A percentile compares a stretch with the other conserved stretches of the same genome.
phyloP scores from a whole-genome alignment of 2,888 invertebrate species.

The Hofmannophila pseudospretella region DNA sequence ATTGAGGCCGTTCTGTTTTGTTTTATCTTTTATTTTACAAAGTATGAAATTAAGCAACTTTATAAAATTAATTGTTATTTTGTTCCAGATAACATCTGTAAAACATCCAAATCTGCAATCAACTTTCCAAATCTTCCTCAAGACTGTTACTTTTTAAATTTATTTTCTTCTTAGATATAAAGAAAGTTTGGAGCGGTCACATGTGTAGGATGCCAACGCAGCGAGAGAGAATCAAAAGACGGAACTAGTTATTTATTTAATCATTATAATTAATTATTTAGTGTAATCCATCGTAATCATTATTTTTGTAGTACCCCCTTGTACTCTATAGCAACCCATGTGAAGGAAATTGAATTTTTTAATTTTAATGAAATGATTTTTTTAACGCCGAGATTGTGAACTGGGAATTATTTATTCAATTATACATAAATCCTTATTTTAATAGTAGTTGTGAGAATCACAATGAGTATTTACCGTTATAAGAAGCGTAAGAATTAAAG shows the following conservation, averaged over 20 bases:
- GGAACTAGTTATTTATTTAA: slow-evolving; percentile 70
- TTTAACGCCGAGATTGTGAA: slow-evolving; percentile 16
- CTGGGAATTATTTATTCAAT: slow-evolving; percentile 19
- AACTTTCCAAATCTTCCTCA: slow-evolving; percentile 72
- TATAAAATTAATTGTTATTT: no score
- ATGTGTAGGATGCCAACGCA: slow-evolving; percentile 58
- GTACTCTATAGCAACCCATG: slow-evolving; percentile 11
- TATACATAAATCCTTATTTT: no score
- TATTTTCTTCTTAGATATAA: slow-evolving; percentile 44
- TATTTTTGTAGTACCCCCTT: slow-evolving; percentile 34
- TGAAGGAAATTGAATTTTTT: slow-evolving; percentile 4
- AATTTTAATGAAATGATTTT: slow-evolving; percentile 18
- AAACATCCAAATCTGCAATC: slow-evolving; percentile 48
- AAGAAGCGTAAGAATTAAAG: slow-evolving; percentile 11
- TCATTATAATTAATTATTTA: slow-evolving; percentile 45
- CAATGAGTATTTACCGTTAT: slow-evolving; percentile 21
- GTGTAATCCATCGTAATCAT: slow-evolving; percentile 38
- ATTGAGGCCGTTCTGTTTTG: no score
- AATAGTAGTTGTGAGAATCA: slow-evolving; percentile 11
- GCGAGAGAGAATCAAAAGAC: slow-evolving; percentile 75
- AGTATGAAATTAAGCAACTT: no score
- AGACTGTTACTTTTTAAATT: slow-evolving; percentile 65
- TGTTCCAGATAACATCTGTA: slow-evolving; percentile 68
- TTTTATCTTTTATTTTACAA: no score
- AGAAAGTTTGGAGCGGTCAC: slow-evolving; percentile 34